phyloP scores from a whole-genome alignment of 2,888 invertebrate genomes.

The Perizoma affinitatum region DNA sequence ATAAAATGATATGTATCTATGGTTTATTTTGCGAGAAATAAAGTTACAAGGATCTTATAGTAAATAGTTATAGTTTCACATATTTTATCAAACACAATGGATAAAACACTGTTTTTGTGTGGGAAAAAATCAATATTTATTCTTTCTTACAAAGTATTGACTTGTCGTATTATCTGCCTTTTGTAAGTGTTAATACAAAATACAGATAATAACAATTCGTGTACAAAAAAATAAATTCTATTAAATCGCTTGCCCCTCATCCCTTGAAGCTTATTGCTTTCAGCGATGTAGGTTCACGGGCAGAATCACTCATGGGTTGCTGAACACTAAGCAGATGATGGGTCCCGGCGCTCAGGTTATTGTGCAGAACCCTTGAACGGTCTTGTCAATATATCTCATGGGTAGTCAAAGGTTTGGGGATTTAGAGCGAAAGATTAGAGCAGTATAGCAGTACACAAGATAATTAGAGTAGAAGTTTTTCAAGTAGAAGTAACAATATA shows the following conservation, averaged over 20 bases:
- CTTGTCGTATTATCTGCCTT: too few species aligned
- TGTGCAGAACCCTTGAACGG: slow-evolving; percentile 30
- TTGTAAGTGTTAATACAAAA: too few species aligned
- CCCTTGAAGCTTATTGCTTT: background rate
- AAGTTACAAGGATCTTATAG: too few species aligned
- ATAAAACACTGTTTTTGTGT: too few species aligned
- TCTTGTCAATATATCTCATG: slow-evolving; percentile 19
- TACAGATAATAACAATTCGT: too few species aligned
- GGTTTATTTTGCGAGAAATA: too few species aligned
- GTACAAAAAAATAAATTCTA: background rate
- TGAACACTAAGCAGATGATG: slow-evolving; percentile 32
- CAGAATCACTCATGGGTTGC: slow-evolving; percentile 50
- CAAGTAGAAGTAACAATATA: too few species aligned
- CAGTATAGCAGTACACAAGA: slow-evolving; percentile 1
- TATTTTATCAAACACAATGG: too few species aligned
- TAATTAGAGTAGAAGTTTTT: slow-evolving; percentile 8
- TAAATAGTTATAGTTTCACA: too few species aligned
- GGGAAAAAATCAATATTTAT: too few species aligned
- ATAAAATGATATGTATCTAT: too few species aligned
- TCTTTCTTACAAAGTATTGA: too few species aligned
- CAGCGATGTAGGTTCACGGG: slow-evolving; percentile 36
- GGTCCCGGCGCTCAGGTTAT: slow-evolving; percentile 18
- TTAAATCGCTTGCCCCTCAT: background rate
- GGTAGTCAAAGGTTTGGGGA: slow-evolving; percentile 24
- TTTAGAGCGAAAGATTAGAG: background rate